These are phyloP conservation scores for Anisognathus igniventris DNA, from an alignment of 2,797 vertebrate genomes.

Conservation along the genomic window DNA sequence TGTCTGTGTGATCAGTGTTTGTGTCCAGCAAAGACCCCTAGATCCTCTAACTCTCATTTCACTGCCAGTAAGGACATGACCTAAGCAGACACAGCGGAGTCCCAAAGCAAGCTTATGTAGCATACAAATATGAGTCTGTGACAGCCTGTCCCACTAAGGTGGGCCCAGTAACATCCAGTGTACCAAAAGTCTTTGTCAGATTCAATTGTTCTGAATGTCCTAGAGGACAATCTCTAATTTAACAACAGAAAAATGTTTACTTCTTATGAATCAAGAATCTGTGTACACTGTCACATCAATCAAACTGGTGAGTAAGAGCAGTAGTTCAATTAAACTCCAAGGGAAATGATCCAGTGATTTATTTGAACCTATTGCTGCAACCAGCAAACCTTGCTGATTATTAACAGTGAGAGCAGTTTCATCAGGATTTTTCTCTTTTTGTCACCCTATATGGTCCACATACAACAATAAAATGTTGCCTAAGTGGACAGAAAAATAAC, in stretches of 20 bases:
- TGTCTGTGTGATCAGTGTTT: background rate
- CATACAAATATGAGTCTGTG: background rate
- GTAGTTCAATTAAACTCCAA: background rate
- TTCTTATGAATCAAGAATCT: background rate
- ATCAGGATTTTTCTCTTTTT: background rate
- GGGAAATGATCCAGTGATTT: constrained; percentile 1
- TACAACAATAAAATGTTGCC: background rate
- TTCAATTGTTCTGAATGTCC: background rate
- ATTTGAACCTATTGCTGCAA: background rate
- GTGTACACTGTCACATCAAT: background rate
- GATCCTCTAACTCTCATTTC: background rate
- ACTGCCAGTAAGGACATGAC: background rate
- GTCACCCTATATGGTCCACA: background rate
- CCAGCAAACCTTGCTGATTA: background rate
- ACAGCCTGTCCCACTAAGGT: background rate
- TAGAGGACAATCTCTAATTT: background rate
- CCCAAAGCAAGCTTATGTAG: background rate
- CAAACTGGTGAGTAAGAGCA: background rate
- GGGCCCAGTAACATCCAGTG: background rate
- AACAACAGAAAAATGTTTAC: background rate
- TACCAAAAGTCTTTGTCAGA: background rate
- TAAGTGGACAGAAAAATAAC: background rate
- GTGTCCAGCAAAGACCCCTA: background rate
- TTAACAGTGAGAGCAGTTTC: background rate
- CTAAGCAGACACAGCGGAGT: background rate